Conservation (phyloP, 2,113 vertebrate species). For the Thinocorus orbignyianus region DNA sequence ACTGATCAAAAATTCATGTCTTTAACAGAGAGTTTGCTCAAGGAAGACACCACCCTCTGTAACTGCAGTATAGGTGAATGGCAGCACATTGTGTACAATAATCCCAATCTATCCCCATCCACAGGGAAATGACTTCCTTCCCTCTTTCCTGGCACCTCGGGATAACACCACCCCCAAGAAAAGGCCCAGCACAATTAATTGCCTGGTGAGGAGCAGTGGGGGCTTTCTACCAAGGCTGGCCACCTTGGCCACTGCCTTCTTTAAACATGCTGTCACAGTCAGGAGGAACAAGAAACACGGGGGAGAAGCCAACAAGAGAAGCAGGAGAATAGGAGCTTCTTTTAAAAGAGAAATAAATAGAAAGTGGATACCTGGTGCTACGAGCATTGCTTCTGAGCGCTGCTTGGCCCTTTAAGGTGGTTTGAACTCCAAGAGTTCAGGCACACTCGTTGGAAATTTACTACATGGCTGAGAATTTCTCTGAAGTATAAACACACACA, state of each 20-base stretch:
- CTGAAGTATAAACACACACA: neutral
- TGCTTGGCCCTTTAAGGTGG: neutral
- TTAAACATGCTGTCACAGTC: neutral
- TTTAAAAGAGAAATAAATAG: neutral
- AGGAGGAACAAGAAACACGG: fast-evolving
- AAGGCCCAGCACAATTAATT: neutral
- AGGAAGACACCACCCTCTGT: neutral
- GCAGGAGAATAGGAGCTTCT: neutral
- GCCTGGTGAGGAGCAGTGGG: neutral
- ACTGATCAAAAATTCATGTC: neutral
- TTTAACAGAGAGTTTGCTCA: neutral
- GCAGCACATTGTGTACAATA: neutral
- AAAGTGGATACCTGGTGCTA: neutral
- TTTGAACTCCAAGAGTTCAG: neutral
- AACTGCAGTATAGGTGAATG: neutral
- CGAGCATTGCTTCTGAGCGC: neutral
- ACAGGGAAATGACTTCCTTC: neutral
- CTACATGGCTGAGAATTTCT: neutral
- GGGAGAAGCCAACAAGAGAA: neutral
- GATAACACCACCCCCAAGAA: neutral
- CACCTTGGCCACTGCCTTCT: neutral
- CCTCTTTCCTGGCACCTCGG: neutral
- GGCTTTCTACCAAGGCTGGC: neutral
- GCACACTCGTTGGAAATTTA: neutral
- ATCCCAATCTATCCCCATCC: neutral